Conservation (phyloP, 2,888 invertebrate species). For the Marasmarcha lunaedactyla region DNA sequence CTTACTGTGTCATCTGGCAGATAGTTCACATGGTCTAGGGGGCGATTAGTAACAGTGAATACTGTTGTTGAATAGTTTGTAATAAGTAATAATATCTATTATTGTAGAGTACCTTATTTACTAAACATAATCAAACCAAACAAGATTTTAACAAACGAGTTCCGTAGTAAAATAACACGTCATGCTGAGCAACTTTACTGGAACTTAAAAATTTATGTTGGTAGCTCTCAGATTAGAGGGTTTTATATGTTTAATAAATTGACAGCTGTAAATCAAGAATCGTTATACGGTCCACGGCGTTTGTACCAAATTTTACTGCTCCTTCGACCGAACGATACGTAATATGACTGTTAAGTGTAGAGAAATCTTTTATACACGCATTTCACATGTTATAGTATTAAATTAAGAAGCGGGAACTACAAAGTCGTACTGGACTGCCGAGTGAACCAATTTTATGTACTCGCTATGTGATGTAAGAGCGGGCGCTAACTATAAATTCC, state of each 20-base stretch:
- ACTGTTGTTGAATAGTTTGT: constrained; percentile 51
- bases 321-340: constrained; percentile 23
- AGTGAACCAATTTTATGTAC: constrained; percentile 30
- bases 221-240: constrained; percentile 41
- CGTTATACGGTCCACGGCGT: constrained; percentile 46
- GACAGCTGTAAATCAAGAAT: constrained; percentile 60
- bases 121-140: constrained; percentile 5
- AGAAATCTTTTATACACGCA: constrained; percentile 44
- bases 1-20: constrained; percentile 51
- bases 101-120: constrained; percentile 12
- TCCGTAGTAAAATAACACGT: constrained; percentile 12
- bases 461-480: constrained; percentile 37
- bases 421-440: constrained; percentile 15
- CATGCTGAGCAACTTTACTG: neutral
- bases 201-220: too few relatives aligned
- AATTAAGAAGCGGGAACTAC: constrained; percentile 27
- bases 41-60: constrained; percentile 65
- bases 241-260: constrained; percentile 46
- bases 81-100: constrained; percentile 54
- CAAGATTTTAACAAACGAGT: too few relatives aligned
- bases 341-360: constrained; percentile 59
- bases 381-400: constrained; percentile 32
- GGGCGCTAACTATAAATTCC: constrained; percentile 58
- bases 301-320: constrained; percentile 62
- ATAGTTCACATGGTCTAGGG: constrained; percentile 46